Percentiles rank a stretch among this genome's conserved stretches.
These are phyloP conservation scores for Orthosia cruda DNA, from an alignment of 2,888 invertebrate species.

Conservation along the genomic window DNA sequence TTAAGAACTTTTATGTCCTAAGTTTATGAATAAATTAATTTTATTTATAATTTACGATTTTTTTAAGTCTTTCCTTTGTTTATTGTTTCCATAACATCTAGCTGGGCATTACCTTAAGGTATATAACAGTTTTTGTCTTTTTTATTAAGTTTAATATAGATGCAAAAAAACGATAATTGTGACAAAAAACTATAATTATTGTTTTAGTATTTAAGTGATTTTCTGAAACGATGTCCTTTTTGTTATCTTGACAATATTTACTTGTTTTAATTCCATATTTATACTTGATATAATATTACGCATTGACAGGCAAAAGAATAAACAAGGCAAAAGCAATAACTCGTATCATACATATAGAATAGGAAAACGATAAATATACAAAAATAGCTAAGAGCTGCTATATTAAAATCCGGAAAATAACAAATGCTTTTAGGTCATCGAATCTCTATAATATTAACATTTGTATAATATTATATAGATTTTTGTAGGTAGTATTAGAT, in stretches of 20 bases:
- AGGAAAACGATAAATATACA: slow-evolving; percentile 25
- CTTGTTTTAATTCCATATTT: background rate
- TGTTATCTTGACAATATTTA: background rate
- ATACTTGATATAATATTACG: background rate
- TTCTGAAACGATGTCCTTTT: background rate
- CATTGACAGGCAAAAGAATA: background rate
- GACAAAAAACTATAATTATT: background rate
- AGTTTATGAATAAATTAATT: no score
- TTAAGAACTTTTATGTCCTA: no score
- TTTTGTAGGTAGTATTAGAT: background rate
- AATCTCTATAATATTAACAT: background rate
- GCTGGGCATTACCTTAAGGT: no score
- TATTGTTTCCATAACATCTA: background rate
- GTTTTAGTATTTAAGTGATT: background rate
- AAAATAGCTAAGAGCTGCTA: slow-evolving; percentile 12
- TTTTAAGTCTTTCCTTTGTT: background rate
- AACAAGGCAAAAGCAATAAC: slow-evolving; percentile 20
- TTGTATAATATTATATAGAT: background rate
- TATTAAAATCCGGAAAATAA: slow-evolving; percentile 7
- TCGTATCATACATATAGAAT: slow-evolving; percentile 18
- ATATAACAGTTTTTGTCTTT: no score
- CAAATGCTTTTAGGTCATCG: slow-evolving; percentile 2
- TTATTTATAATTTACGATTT: no score
- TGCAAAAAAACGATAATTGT: background rate
- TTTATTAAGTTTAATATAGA: no score